These are phyloP conservation scores for Zaprionus inermis DNA, from an alignment of 1,140 invertebrate genomes.

Conservation along the genomic window DNA sequence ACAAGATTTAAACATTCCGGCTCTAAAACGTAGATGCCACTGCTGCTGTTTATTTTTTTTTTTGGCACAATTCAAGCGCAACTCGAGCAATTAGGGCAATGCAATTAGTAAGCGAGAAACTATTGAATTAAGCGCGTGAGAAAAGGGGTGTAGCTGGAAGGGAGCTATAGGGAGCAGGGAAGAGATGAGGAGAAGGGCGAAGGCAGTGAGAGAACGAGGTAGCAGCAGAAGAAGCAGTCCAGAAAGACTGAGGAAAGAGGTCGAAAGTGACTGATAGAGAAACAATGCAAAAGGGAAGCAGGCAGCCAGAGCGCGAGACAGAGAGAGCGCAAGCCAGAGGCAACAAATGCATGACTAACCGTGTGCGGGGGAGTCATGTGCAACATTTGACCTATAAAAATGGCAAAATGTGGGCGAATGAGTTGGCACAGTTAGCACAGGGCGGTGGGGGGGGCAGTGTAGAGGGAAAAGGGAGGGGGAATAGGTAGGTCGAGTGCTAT, in stretches of 20 bases:
- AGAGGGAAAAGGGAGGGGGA: not conserved
- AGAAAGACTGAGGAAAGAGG: not conserved
- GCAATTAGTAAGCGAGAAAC: slow-evolving; percentile 73
- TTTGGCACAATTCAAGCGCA: slow-evolving; percentile 75
- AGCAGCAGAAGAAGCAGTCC: not conserved
- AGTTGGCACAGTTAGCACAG: slow-evolving; percentile 23
- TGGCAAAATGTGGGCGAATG: slow-evolving; percentile 39
- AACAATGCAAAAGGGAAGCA: not conserved
- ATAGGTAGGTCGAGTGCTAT: slow-evolving; percentile 2
- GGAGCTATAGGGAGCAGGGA: not conserved
- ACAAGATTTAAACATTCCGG: slow-evolving; percentile 40
- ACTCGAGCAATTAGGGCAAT: slow-evolving; percentile 72
- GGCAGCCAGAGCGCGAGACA: not conserved
- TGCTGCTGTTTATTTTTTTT: not conserved
- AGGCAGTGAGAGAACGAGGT: not conserved
- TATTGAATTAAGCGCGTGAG: slow-evolving; percentile 67
- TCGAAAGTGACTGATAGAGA: not conserved
- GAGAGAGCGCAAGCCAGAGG: not conserved
- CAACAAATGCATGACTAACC: not conserved
- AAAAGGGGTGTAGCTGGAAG: slow-evolving; percentile 3
- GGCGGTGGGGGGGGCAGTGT: not conserved
- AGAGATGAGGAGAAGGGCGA: not conserved
- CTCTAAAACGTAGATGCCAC: no score
- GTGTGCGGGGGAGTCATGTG: slow-evolving; percentile 1
- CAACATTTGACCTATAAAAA: slow-evolving; percentile 57